These are phyloP conservation scores for Hermetia illucens DNA, from an alignment of 1,140 invertebrate species.

Conservation along the genomic window DNA sequence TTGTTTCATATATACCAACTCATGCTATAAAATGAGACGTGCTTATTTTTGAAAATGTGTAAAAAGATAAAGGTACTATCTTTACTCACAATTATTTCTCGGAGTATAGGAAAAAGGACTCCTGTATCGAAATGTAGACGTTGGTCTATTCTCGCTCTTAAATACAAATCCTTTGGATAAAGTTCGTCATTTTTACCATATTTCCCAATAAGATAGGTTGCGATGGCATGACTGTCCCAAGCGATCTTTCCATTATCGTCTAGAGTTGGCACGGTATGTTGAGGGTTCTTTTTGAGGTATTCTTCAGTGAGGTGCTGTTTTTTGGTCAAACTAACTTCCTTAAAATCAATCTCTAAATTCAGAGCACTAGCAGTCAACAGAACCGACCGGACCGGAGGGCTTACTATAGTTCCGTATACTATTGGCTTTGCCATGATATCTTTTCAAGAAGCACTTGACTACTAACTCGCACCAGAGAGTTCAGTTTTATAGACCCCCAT, in stretches of 20 bases:
- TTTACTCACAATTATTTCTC: conserved; percentile 33
- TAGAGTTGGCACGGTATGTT: conserved; percentile 48
- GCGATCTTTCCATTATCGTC: conserved; percentile 46
- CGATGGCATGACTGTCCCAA: conserved; percentile 43
- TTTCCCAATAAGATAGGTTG: conserved; percentile 43
- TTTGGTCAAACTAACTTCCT: conserved; percentile 24
- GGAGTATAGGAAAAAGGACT: conserved; percentile 37
- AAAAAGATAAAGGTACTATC: too few relatives aligned
- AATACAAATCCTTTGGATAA: conserved; percentile 43
- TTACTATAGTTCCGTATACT: too few relatives aligned
- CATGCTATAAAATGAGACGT: too few relatives aligned
- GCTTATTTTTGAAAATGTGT: too few relatives aligned
- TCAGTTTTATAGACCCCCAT: too few relatives aligned
- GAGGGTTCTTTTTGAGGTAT: conserved; percentile 48
- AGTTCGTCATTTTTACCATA: conserved; percentile 42
- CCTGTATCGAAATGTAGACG: conserved; percentile 47
- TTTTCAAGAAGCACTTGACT: too few relatives aligned
- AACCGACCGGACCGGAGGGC: conserved; percentile 32
- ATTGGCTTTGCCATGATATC: too few relatives aligned
- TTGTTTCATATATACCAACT: too few relatives aligned
- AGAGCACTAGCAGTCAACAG: conserved; percentile 31
- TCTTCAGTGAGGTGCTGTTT: conserved; percentile 32
- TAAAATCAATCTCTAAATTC: conserved; percentile 30
- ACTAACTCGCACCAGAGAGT: too few relatives aligned
- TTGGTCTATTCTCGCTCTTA: conserved; percentile 42